Evolutionary conservation across 1,140 invertebrate genomes (phyloP), one percentile per base, ranked within the genome.

Genomic region (Drosophila malerkotliana): DNA sequence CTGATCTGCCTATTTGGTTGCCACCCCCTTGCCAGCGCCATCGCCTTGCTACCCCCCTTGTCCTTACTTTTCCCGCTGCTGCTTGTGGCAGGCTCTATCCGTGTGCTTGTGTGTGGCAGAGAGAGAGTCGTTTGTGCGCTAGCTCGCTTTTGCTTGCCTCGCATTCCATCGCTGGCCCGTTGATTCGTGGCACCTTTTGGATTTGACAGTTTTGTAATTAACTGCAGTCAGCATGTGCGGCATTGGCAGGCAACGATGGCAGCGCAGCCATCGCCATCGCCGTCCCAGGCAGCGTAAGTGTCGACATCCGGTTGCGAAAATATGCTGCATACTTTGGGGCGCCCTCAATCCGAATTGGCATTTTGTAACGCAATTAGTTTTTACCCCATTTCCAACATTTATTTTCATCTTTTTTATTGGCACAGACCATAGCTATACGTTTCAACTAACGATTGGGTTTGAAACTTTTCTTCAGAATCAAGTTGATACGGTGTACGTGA

Each of bases 171-270:
- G 72, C 61, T 80, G 37, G 61, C 55, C 69, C 66, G 79, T 73
- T 88, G 83, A 87, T 88, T 87, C 83, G 83, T 88, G 83, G 83
- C 83, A 87, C 83, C 83, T 87, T 90, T 90, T 90, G 87, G 82
- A 80, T 78, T 90, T 90, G 87, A 90, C 87, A 90, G 87, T 87
- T 90, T 90, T 78, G 87, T 90, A 90, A 90, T 90, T 90, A 90
- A 90, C 87, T 90, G 87, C 87, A 90, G 87, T 79, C 71, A 60
- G 71, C 66, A 72, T 77, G 56, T 79, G 74, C 74, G 77, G 53
- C 66, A 61, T 64, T 59, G 75, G 59, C 72, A 57, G 54, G 32
- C 69, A 52, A 37, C 37, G 14, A 7, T 52, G 37, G 37, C 39
- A 44, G n/a, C 41, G 14, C 5, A 2, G 14, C 7, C 41, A 18